A percentile compares a stretch with the other conserved stretches of the same genome.
Conservation (phyloP, 1,140 invertebrate species). For the Ooceraea biroi region DNA sequence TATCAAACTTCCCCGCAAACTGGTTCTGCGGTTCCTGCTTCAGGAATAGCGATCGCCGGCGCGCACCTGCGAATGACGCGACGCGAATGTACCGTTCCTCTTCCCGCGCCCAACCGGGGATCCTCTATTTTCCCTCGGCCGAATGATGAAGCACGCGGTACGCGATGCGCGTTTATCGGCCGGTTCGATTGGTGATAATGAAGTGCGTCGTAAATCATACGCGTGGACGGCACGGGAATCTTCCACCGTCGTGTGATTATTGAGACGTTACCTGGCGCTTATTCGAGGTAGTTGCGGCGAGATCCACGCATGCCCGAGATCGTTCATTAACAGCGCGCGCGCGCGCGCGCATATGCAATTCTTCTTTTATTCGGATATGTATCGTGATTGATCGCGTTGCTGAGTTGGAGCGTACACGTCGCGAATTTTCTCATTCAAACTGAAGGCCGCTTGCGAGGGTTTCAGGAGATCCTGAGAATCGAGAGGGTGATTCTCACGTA, state of each 20-base stretch:
- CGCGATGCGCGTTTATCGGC: conserved; percentile 59
- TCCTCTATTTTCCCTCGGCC: conserved; percentile 16
- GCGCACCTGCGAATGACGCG: conserved; percentile 29
- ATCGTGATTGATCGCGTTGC: conserved; percentile 30
- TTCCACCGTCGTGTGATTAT: conserved; percentile 46
- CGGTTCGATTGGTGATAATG: conserved; percentile 61
- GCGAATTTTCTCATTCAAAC: conserved; percentile 3
- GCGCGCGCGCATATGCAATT: not conserved
- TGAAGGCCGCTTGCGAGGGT: not conserved
- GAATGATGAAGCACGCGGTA: conserved; percentile 28
- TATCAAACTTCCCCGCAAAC: conserved; percentile 56
- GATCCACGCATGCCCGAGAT: conserved; percentile 40
- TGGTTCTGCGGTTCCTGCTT: conserved; percentile 58
- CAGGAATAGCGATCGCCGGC: conserved; percentile 67
- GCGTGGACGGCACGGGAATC: conserved; percentile 26
- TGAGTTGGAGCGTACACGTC: not conserved
- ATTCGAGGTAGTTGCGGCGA: conserved; percentile 27
- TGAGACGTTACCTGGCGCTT: conserved; percentile 51
- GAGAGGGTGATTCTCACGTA: conserved; percentile 65
- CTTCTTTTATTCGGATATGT: not conserved
- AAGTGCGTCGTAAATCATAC: conserved; percentile 55
- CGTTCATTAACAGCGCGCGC: conserved; percentile 24
- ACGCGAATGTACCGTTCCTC: conserved; percentile 45
- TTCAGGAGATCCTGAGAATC: not conserved
- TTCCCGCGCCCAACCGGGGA: not conserved